Base-by-base conservation (phyloP, 1,140 invertebrate species). In the Drosophila subpulchrella region DNA sequence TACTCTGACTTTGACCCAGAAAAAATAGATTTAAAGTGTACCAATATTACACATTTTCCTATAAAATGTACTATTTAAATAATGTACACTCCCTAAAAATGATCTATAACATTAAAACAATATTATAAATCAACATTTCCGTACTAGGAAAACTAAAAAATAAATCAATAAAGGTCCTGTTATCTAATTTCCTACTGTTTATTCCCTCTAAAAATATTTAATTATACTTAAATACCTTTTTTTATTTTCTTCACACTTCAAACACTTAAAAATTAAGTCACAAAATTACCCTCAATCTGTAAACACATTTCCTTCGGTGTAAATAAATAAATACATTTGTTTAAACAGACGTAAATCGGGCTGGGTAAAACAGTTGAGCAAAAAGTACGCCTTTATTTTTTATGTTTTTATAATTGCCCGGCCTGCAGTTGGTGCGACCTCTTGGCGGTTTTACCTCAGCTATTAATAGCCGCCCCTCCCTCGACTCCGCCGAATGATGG, bases 331-430 rank as follows among this genome's bases (percentile, higher is more conserved):
- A 68, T 48, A 41, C 17, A 67, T 34, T 36, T 46, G 5, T 50
- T 7, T 41, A 58, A 58, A 34, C 65, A 65, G 44, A 58, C 42
- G 78, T 66, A 72, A 75, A 78, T 62, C 79, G 63, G 55, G 42
- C 42, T 34, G 66, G 47, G 47, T 65, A 58, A 79, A 86, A 76
- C 70, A 66, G 75, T 82, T 86, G 56, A 82, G 71, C 68, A 77
- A 81, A 81, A 81, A 56, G 41, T 77, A 63, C 74, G 46, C 68
- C 63, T 65, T 61, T 73, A 56, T 68, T 78, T 68, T 78, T 74
- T 80, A 63, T 78, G 70, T 63, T 63, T 78, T 68, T 79, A 73
- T 81, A 61, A 82, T 86, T 88, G 60, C 68, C 11, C 67, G 70
- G 50, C 55, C 20, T 82, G 70, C 70, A 88, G 62, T 88, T 63